phyloP scores from a whole-genome alignment of 2,113 vertebrate genomes.

The Malurus elegans region DNA sequence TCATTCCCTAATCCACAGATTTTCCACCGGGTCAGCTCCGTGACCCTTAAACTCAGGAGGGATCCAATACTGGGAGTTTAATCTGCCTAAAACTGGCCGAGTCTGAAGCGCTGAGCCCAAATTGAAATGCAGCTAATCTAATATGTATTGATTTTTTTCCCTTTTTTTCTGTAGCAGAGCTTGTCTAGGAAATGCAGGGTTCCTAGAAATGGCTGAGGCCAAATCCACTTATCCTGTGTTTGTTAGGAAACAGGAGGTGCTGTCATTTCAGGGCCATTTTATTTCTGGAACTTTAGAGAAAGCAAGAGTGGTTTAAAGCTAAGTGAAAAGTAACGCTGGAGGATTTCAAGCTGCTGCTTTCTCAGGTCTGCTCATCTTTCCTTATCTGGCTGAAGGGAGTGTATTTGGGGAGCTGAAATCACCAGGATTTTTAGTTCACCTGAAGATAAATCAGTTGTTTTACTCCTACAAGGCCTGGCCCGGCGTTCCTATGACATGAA shows the following conservation, averaged over 20 bases:
- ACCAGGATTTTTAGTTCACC: background rate
- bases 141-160: constrained; percentile 57
- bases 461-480: background rate
- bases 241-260: background rate
- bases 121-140: constrained; percentile 61
- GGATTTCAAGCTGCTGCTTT: background rate
- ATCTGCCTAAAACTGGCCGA: constrained; percentile 66
- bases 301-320: background rate
- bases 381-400: background rate
- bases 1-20: background rate
- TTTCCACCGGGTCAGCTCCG: background rate
- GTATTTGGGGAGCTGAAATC: background rate
- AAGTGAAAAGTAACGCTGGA: background rate
- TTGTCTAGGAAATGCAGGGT: constrained; percentile 48
- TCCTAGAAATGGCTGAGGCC: background rate
- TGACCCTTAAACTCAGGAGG: constrained; percentile 36
- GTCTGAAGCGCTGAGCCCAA: constrained; percentile 54
- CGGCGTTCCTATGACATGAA: background rate
- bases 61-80: constrained; percentile 51
- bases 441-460: background rate
- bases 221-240: background rate
- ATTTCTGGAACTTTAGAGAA: background rate
- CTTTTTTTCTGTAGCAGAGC: background rate
- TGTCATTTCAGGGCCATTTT: background rate
- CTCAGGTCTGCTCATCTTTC: background rate